These are phyloP conservation scores for Rhinogobius similis DNA, from an alignment of 2,113 vertebrate species.

Conservation along the genomic window DNA sequence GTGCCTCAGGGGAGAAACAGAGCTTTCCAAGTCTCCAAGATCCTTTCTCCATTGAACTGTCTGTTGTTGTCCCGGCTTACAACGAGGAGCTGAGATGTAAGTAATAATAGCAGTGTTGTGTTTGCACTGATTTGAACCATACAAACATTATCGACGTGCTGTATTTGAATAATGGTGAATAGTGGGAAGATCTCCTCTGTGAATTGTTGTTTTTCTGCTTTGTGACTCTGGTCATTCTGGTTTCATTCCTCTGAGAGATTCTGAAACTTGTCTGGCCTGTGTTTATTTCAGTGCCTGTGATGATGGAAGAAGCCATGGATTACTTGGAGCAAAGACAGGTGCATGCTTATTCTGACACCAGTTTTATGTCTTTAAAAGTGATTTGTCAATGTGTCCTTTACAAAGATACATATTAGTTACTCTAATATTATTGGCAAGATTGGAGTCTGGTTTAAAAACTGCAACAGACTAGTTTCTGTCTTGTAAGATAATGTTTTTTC, in stretches of 20 bases:
- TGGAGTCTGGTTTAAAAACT: too few relatives aligned
- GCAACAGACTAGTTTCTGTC: too few relatives aligned
- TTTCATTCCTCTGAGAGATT: neutral
- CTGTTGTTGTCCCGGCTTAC: slow-evolving; percentile 92
- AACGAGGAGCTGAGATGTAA: slow-evolving; percentile 87
- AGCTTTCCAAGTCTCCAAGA: slow-evolving; percentile 84
- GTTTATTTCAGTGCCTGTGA: slow-evolving; percentile 86
- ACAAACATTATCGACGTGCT: neutral
- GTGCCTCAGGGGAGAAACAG: slow-evolving; percentile 72
- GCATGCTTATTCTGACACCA: slow-evolving; percentile 17
- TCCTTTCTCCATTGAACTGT: slow-evolving; percentile 82
- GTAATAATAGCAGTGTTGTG: slow-evolving; percentile 18
- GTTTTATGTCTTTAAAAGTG: neutral
- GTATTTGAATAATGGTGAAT: too few relatives aligned
- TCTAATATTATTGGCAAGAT: too few relatives aligned
- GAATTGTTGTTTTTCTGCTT: neutral
- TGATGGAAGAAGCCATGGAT: slow-evolving; percentile 94
- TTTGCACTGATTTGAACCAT: neutral
- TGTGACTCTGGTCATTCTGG: neutral
- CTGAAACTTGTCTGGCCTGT: slow-evolving; percentile 12
- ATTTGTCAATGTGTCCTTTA: neutral
- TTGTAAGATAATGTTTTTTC: too few relatives aligned
- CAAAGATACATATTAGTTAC: neutral
- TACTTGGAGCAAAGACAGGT: slow-evolving; percentile 95
- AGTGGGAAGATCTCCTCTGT: too few relatives aligned